These are phyloP conservation scores for Ameiurus melas DNA, from an alignment of 2,113 vertebrate genomes.

Conservation along the genomic window DNA sequence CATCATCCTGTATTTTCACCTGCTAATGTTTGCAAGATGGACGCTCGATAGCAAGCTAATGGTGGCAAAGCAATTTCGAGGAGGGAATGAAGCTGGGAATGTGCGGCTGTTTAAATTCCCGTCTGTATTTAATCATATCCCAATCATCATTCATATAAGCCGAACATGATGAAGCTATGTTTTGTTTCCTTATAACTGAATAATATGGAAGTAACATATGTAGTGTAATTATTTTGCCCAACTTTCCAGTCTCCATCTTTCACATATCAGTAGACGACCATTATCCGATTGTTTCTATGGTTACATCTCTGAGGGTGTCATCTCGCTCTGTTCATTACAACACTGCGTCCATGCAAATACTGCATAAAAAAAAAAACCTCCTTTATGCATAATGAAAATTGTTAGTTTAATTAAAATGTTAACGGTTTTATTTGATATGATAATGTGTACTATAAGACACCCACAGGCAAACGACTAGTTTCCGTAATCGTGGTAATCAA, in stretches of 20 bases:
- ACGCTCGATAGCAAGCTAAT: conserved; percentile 12
- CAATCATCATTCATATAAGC: background rate
- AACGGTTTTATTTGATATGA: background rate
- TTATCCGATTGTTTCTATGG: conserved; percentile 14
- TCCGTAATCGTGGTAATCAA: background rate
- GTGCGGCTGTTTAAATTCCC: conserved; percentile 3
- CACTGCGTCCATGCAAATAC: background rate
- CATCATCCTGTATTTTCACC: conserved; percentile 56
- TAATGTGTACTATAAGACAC: background rate
- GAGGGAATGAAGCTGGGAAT: background rate
- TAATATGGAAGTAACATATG: background rate
- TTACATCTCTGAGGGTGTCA: conserved; percentile 1
- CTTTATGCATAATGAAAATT: background rate
- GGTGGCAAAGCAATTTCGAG: conserved; percentile 12
- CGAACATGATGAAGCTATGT: background rate
- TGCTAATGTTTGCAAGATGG: conserved; percentile 41
- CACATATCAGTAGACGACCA: background rate
- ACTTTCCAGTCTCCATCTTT: background rate
- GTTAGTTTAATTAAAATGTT: background rate
- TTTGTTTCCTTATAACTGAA: background rate
- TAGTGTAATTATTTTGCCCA: too few relatives aligned
- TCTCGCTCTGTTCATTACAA: background rate
- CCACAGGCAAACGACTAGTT: background rate
- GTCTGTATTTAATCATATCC: background rate
- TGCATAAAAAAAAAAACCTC: background rate